A percentile compares a stretch with the other conserved stretches of the same genome.
phyloP scores from a whole-genome alignment of 2,888 invertebrate genomes.

The Ditula angustiorana region DNA sequence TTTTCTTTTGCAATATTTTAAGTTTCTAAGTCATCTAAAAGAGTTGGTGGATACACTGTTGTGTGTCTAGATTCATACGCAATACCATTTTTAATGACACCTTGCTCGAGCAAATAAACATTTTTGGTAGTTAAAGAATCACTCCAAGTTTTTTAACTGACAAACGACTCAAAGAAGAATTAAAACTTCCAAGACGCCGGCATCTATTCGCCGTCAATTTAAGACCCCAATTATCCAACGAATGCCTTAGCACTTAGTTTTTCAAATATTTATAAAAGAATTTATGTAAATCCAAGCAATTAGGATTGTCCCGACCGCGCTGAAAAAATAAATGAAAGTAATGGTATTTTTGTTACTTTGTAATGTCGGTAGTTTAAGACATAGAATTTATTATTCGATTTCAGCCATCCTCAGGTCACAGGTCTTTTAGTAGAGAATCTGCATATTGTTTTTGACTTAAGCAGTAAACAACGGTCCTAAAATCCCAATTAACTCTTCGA shows the following conservation, averaged over 20 bases:
- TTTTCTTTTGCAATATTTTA: too few relatives aligned
- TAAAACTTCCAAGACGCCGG: slow-evolving; percentile 12
- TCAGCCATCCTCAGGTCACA: too few relatives aligned
- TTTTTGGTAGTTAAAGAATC: background rate
- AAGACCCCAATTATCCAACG: slow-evolving; percentile 21
- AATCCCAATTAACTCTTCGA: background rate
- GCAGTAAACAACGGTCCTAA: background rate
- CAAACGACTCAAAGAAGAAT: background rate
- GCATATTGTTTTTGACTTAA: background rate
- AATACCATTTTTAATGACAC: too few relatives aligned
- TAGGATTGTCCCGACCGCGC: slow-evolving; percentile 22
- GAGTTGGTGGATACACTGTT: too few relatives aligned
- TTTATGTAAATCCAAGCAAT: slow-evolving; percentile 38
- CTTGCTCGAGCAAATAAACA: background rate
- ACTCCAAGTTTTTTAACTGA: background rate
- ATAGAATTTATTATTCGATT: too few relatives aligned
- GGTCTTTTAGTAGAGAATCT: background rate
- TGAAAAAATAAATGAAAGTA: slow-evolving; percentile 23
- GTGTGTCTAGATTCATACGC: too few relatives aligned
- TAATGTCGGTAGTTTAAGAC: background rate
- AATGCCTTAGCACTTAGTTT: slow-evolving; percentile 29
- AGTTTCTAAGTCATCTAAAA: too few relatives aligned
- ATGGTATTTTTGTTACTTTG: slow-evolving; percentile 13
- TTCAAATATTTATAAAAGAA: slow-evolving; percentile 38
- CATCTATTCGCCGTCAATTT: slow-evolving; percentile 17